A percentile compares a stretch with the other conserved stretches of the same genome.
These are phyloP conservation scores for Paracanthobrama guichenoti DNA, from an alignment of 2,113 vertebrate genomes.

Conservation along the genomic window DNA sequence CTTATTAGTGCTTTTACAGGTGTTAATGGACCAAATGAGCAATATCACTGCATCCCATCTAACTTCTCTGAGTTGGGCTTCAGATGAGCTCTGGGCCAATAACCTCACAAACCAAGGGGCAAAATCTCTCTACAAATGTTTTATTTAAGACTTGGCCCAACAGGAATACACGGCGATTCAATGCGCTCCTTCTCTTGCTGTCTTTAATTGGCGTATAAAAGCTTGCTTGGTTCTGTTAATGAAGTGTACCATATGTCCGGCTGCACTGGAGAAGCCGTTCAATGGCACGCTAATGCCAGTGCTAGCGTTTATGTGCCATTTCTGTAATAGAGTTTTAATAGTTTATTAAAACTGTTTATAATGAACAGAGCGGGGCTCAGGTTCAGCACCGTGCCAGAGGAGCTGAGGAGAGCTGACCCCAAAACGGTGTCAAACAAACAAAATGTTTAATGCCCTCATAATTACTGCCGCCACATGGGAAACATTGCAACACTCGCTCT, in stretches of 20 bases:
- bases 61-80: not conserved
- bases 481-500: constrained; percentile 24
- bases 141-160: constrained; percentile 26
- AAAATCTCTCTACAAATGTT: constrained; percentile 29
- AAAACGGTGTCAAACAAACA: constrained; percentile 67
- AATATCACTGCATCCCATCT: not conserved
- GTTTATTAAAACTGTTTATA: constrained; percentile 61
- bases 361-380: constrained; percentile 42
- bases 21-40: constrained; percentile 5
- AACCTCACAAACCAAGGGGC: constrained; percentile 2
- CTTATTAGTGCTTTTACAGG: constrained; percentile 24
- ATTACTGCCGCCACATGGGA: constrained; percentile 59
- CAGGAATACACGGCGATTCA: constrained; percentile 26
- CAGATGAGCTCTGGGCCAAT: constrained; percentile 25
- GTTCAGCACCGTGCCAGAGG: constrained; percentile 49
- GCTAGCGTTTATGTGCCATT: constrained; percentile 57
- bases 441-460: constrained; percentile 60
- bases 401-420: constrained; percentile 63
- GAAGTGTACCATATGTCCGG: constrained; percentile 55
- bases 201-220: constrained; percentile 66
- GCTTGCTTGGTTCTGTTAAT: constrained; percentile 50
- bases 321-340: constrained; percentile 63
- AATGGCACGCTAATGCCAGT: constrained; percentile 47
- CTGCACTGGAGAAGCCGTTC: constrained; percentile 52
- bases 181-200: constrained; percentile 48